phyloP scores from a whole-genome alignment of 2,113 vertebrate genomes.

The Polyodon spathula region DNA sequence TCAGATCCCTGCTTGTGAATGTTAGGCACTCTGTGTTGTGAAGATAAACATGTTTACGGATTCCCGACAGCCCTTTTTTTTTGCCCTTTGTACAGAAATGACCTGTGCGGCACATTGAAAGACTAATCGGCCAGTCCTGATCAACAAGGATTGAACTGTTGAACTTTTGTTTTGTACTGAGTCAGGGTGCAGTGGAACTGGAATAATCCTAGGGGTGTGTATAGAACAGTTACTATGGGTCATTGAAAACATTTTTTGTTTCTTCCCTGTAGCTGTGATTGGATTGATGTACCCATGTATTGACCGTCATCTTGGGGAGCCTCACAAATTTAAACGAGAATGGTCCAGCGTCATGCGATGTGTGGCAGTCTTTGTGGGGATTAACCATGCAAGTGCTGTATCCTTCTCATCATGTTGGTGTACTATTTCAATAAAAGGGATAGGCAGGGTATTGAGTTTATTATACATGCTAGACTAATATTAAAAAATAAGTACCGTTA shows the following conservation, averaged over 20 bases:
- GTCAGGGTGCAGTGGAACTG: constrained; percentile 7
- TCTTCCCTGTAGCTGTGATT: constrained; percentile 65
- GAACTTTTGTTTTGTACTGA: neutral
- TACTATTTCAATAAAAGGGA: too few relatives aligned
- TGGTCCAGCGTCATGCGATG: constrained; percentile 98
- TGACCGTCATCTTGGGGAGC: constrained; percentile 81
- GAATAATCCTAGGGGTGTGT: constrained; percentile 10
- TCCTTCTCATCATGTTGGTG: constrained; percentile 58
- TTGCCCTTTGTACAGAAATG: constrained; percentile 2
- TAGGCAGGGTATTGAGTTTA: too few relatives aligned
- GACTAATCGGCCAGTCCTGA: neutral
- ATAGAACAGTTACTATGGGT: constrained; percentile 1
- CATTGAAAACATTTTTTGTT: constrained; percentile 4
- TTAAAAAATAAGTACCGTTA: too few relatives aligned
- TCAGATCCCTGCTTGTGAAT: constrained; percentile 3
- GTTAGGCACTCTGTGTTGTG: neutral
- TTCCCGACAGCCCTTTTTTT: constrained; percentile 10
- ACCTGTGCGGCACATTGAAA: constrained; percentile 8
- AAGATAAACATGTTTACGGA: constrained; percentile 10
- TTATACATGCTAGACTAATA: too few relatives aligned
- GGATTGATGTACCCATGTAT: constrained; percentile 92
- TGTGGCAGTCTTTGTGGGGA: constrained; percentile 92
- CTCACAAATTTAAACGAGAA: constrained; percentile 91
- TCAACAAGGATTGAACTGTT: neutral
- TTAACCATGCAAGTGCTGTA: constrained; percentile 96